These are phyloP conservation scores for Myanophis thanlyinensis DNA, from an alignment of 2,113 vertebrate species.

Conservation along the genomic window DNA sequence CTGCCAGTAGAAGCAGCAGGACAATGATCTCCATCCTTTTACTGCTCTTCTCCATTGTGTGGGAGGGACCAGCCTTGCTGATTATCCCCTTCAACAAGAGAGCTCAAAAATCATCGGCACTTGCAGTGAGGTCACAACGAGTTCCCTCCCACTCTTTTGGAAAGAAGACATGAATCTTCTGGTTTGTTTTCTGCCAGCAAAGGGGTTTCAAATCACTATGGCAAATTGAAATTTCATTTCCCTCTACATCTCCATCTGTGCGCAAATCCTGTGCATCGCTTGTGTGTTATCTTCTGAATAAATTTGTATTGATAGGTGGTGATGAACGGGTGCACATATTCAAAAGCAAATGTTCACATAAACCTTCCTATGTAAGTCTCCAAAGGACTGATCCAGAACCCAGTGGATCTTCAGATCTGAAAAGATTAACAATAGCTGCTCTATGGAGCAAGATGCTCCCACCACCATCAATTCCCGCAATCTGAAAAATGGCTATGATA, in stretches of 20 bases:
- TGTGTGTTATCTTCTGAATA: neutral
- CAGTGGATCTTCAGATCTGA: neutral
- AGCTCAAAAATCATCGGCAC: neutral
- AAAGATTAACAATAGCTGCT: neutral
- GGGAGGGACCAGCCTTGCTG: neutral
- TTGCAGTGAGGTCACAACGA: neutral
- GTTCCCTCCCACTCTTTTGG: neutral
- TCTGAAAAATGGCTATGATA: neutral
- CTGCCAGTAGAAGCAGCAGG: neutral
- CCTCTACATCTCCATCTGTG: neutral
- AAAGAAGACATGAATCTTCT: neutral
- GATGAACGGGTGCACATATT: neutral
- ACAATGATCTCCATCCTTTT: neutral
- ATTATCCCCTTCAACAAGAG: neutral
- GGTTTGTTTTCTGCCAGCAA: neutral
- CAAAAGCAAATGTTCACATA: neutral
- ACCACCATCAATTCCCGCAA: neutral
- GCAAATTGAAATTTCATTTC: neutral
- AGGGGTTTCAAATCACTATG: neutral
- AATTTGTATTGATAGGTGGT: neutral
- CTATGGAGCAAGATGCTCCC: neutral
- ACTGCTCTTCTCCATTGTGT: neutral
- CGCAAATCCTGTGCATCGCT: neutral
- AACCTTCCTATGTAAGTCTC: neutral
- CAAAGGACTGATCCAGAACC: neutral